These are phyloP conservation scores for Rugalucina vietnamica DNA, from an alignment of 2,888 invertebrate species.

Conservation along the genomic window DNA sequence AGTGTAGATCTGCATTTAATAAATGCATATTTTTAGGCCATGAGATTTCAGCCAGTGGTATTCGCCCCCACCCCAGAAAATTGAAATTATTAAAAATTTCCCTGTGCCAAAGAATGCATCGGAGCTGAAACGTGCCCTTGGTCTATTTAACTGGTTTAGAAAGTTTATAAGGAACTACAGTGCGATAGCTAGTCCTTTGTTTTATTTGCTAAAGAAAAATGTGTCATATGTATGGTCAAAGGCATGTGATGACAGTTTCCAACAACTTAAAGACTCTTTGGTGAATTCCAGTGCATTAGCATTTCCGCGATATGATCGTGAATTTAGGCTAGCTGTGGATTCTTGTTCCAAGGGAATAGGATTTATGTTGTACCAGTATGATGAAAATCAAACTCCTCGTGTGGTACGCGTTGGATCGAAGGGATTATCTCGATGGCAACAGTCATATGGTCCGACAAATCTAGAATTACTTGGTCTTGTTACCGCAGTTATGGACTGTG, in stretches of 20 bases:
- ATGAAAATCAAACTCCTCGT: constrained; percentile 10
- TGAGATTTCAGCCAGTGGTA: constrained; percentile 34
- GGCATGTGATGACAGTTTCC: constrained; percentile 40
- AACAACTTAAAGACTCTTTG: constrained; percentile 35
- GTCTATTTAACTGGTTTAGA: constrained; percentile 42
- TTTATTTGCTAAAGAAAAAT: constrained; percentile 43
- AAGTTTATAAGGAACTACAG: constrained; percentile 28
- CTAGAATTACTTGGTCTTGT: constrained; percentile 51
- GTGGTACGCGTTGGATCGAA: constrained; percentile 45
- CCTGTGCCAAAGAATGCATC: constrained; percentile 21
- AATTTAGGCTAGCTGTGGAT: constrained; percentile 56
- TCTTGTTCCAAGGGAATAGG: constrained; percentile 51
- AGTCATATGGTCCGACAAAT: constrained; percentile 52
- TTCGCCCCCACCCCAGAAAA: constrained; percentile 20
- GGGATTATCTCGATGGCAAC: constrained; percentile 40
- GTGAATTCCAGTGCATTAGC: constrained; percentile 51
- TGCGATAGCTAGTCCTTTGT: constrained; percentile 36
- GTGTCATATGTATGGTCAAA: constrained; percentile 34
- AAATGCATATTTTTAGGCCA: constrained; percentile 35
- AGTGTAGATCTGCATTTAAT: constrained; percentile 36
- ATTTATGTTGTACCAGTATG: constrained; percentile 59
- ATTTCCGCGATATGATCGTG: constrained; percentile 52
- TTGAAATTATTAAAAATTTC: constrained; percentile 21
- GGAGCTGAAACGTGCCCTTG: constrained; percentile 41
- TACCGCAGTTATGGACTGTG: constrained; percentile 23